Evolutionary conservation across 2,113 vertebrate genomes (phyloP), one percentile per base, ranked within the genome.

Genomic region (Paralichthys olivaceus): DNA sequence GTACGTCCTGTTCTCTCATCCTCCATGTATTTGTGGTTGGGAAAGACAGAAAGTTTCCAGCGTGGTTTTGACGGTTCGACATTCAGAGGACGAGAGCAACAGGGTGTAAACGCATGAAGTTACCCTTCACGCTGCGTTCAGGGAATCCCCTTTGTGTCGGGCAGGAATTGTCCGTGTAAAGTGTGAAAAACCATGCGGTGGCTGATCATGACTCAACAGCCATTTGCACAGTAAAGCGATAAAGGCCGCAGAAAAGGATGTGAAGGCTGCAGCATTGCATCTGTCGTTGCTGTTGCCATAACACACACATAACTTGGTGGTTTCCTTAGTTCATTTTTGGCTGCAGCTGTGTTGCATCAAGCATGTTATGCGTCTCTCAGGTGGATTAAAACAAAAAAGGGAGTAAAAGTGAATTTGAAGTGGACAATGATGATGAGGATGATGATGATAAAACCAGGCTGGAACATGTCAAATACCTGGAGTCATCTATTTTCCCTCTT

Each of bases 141-240:
- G 90, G 87, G 87, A 90, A 73, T 80, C 82, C 87, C 90, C 85
- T 82, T 78, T 75, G 77, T 75, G 57, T 84, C 69, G 74, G 80
- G 80, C 78, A 81, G 79, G 29, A 87, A 77, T 74, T 56, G 70
- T 72, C 34, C 74, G 58, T 45, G 62, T 56, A 6, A 76, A 68
- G 75, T 80, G 64, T 74, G 73, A 82, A 84, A 76, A 78, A 37
- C 32, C 64, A 1, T 40, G 28, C 37, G 4, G 73, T 83, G 84
- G 88, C 79, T 23, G 54, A 68, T 77, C 66, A 4, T 82, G 81
- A 89, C 80, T 85, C 79, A 89, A 77, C 83, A 58, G 23, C 76
- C n/a, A 71, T 37, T 69, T 66, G 32, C 23, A 72, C 14, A 17
- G 62, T 14, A 8, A 73, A 19, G 47, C n/a, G 66, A 81, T 73